These are phyloP conservation scores for Neodiprion virginianus DNA, from an alignment of 1,140 invertebrate genomes.

Conservation along the genomic window DNA sequence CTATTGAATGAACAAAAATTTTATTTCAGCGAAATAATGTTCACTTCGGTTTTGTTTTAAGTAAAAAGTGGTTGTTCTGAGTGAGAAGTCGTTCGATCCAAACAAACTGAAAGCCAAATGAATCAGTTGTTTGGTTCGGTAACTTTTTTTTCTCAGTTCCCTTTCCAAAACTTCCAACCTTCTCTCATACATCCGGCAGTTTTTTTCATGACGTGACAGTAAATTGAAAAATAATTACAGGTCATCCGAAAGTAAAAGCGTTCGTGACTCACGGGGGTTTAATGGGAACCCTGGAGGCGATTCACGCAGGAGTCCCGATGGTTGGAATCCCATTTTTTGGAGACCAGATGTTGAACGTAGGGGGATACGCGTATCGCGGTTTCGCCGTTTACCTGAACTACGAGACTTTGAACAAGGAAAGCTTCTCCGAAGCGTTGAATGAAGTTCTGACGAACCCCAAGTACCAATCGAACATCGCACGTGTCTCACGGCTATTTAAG, in stretches of 20 bases:
- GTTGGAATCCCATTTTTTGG: slow-evolving; percentile 56
- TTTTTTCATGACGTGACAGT: too few relatives aligned
- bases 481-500: slow-evolving; percentile 38
- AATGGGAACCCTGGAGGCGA: slow-evolving; percentile 56
- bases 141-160: too few relatives aligned
- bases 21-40: too few relatives aligned
- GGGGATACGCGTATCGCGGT: slow-evolving; percentile 25
- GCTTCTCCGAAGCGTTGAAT: slow-evolving; percentile 41
- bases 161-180: too few relatives aligned
- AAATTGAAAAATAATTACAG: neutral
- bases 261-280: slow-evolving; percentile 58
- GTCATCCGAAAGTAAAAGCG: neutral
- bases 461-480: slow-evolving; percentile 30
- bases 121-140: too few relatives aligned
- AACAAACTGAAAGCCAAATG: too few relatives aligned
- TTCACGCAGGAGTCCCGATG: slow-evolving; percentile 59
- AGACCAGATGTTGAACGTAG: slow-evolving; percentile 52
- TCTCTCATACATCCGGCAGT: too few relatives aligned
- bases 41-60: too few relatives aligned
- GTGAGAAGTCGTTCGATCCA: too few relatives aligned
- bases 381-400: slow-evolving; percentile 33
- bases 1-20: too few relatives aligned
- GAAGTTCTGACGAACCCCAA: slow-evolving; percentile 43
- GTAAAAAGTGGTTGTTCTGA: too few relatives aligned
- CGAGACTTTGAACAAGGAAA: slow-evolving; percentile 41